Conservation (phyloP, 1,140 invertebrate species). For the Penaeus chinensis region DNA sequence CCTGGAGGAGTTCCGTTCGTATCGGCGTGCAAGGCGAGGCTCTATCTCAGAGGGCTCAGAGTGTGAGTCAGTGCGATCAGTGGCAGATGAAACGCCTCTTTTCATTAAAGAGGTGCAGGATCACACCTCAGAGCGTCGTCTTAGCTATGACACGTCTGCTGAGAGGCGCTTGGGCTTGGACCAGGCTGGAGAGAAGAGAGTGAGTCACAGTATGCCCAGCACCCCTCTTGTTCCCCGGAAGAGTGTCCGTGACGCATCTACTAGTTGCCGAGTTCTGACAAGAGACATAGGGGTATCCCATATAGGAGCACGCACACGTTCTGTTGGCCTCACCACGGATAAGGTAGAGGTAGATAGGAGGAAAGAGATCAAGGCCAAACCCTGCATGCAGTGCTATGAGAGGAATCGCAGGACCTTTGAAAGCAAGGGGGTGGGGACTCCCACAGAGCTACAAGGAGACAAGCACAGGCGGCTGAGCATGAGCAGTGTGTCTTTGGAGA, state of each 20-base stretch:
- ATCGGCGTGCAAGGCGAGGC: constrained; percentile 59
- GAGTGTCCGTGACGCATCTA: constrained; percentile 74
- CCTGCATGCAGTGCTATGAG: constrained; percentile 49
- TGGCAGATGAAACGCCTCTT: constrained; percentile 38
- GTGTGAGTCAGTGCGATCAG: constrained; percentile 49
- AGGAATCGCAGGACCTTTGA: constrained; percentile 39
- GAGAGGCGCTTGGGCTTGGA: constrained; percentile 16
- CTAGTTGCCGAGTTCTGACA: constrained; percentile 76
- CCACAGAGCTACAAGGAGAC: constrained; percentile 1
- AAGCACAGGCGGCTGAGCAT: constrained; percentile 34
- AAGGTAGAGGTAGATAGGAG: constrained; percentile 17
- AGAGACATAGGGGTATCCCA: constrained; percentile 76
- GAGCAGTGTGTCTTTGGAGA: constrained; percentile 50
- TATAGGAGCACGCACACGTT: constrained; percentile 68
- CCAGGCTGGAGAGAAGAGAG: background rate
- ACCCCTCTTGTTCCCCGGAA: constrained; percentile 35
- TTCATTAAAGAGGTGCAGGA: constrained; percentile 48
- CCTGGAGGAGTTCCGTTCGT: constrained; percentile 61
- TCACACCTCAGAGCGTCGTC: background rate
- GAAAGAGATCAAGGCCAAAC: constrained; percentile 44
- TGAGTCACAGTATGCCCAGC: constrained; percentile 41
- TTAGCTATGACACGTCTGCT: constrained; percentile 1
- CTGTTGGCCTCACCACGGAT: constrained; percentile 65
- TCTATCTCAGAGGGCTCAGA: constrained; percentile 63
- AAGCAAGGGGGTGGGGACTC: constrained; percentile 44